phyloP scores from a whole-genome alignment of 2,113 vertebrate species.

The Eulacestoma nigropectus region DNA sequence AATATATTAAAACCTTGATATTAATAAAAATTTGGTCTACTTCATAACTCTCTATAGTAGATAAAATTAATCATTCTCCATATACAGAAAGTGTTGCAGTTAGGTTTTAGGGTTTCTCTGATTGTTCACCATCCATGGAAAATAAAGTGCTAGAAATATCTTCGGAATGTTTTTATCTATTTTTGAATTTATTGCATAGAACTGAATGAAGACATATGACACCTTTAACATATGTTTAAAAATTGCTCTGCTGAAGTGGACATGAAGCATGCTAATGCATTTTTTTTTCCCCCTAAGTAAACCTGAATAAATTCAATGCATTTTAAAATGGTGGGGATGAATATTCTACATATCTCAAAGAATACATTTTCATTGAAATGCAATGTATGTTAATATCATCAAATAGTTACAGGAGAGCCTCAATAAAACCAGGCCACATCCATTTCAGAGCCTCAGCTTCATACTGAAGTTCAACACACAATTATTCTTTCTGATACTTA shows the following conservation, averaged over 20 bases:
- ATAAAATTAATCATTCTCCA: background rate
- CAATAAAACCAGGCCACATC: background rate
- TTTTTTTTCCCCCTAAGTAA: background rate
- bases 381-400: background rate
- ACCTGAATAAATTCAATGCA: background rate
- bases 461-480: background rate
- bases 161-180: background rate
- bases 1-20: background rate
- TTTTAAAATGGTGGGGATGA: background rate
- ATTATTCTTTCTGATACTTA: background rate
- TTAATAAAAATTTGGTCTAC: background rate
- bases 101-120: background rate
- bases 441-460: background rate
- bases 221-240: background rate
- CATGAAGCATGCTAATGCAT: background rate
- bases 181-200: background rate
- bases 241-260: background rate
- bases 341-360: background rate
- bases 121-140: background rate
- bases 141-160: background rate
- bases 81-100: background rate
- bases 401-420: background rate
- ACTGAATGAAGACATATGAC: background rate
- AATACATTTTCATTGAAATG: background rate
- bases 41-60: background rate